These are phyloP conservation scores for Drosophila aff. DNA, from an alignment of 1,140 invertebrate genomes.

Conservation along the genomic window DNA sequence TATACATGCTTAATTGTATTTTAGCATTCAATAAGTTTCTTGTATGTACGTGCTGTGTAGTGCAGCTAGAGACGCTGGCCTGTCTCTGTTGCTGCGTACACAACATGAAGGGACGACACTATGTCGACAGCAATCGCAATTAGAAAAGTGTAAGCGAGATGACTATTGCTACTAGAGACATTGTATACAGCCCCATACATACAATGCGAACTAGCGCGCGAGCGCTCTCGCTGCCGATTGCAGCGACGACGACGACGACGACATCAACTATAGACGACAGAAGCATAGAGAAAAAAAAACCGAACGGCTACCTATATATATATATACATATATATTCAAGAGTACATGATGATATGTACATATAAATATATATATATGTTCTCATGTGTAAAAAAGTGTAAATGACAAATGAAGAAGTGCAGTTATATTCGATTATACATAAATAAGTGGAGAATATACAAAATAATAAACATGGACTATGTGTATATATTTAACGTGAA, in stretches of 20 bases:
- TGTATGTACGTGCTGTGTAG: conserved; percentile 53
- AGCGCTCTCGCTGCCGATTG: conserved; percentile 40
- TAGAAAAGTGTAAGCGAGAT: conserved; percentile 61
- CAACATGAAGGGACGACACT: conserved; percentile 48
- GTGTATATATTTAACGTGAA: conserved; percentile 18
- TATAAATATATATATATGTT: conserved; percentile 28
- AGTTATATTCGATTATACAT: conserved; percentile 8
- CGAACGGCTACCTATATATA: conserved; percentile 32
- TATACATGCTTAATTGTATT: conserved; percentile 37
- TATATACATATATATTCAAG: conserved; percentile 17
- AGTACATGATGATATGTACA: conserved; percentile 22
- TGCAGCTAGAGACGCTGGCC: conserved; percentile 49
- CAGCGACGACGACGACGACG: conserved; percentile 43
- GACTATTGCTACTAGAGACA: conserved; percentile 48
- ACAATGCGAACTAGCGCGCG: conserved; percentile 51
- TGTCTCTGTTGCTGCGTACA: conserved; percentile 52
- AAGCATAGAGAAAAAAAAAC: conserved; percentile 59
- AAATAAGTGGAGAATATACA: conserved; percentile 19
- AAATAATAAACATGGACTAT: conserved; percentile 37
- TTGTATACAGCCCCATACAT: conserved; percentile 40
- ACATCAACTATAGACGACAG: conserved; percentile 28
- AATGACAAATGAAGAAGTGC: conserved; percentile 49
- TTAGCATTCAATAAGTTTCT: conserved; percentile 32
- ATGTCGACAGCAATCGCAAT: conserved; percentile 53
- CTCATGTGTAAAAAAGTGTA: conserved; percentile 40